A percentile compares a stretch with the other conserved stretches of the same genome.
phyloP scores from a whole-genome alignment of 2,888 invertebrate genomes.

The Drosophila phalerata region DNA sequence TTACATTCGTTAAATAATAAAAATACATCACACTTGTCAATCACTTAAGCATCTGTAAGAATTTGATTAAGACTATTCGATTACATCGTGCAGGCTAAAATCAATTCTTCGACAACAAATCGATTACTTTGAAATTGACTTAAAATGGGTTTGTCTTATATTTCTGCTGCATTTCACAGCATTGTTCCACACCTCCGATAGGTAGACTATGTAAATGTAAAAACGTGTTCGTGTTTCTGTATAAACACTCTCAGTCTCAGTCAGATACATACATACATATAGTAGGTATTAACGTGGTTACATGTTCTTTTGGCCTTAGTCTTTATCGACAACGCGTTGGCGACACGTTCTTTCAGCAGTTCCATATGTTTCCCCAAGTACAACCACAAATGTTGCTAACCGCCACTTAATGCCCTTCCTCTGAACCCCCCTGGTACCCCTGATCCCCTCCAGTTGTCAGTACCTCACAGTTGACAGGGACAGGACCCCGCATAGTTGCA shows the following conservation, averaged over 20 bases:
- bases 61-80: neutral
- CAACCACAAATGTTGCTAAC: slow-evolving; percentile 50
- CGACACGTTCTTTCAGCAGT: slow-evolving; percentile 46
- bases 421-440: neutral
- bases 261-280: neutral
- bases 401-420: slow-evolving; percentile 27
- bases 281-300: slow-evolving; percentile 29
- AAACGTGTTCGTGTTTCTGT: slow-evolving; percentile 16
- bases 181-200: neutral
- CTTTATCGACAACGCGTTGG: slow-evolving; percentile 20
- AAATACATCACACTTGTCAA: neutral
- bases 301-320: slow-evolving; percentile 38
- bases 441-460: neutral
- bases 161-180: neutral
- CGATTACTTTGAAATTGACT: slow-evolving; percentile 3
- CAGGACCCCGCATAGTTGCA: slow-evolving; percentile 58
- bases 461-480: slow-evolving; percentile 40
- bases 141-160: neutral
- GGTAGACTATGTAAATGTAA: neutral
- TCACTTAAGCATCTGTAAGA: neutral
- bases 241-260: slow-evolving; percentile 18
- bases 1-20: neutral
- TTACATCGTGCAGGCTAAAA: neutral
- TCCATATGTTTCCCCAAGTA: slow-evolving; percentile 23
- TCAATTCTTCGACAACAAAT: neutral